phyloP scores from a whole-genome alignment of 2,797 vertebrate genomes.

The Hozukius guyotensis region DNA sequence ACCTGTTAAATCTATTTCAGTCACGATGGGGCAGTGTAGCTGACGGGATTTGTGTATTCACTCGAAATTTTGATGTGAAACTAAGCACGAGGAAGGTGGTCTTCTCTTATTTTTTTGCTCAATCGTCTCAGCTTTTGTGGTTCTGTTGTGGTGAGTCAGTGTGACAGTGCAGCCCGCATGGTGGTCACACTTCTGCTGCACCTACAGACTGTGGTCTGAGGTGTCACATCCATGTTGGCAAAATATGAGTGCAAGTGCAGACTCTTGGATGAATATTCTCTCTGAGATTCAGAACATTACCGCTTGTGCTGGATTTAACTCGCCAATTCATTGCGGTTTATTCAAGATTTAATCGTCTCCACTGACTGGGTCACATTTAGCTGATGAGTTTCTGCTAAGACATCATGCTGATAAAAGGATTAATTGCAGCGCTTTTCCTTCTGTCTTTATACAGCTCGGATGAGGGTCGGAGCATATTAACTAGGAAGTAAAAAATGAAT shows the following conservation, averaged over 20 bases:
- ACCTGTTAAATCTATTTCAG: not conserved
- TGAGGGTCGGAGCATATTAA: constrained; percentile 17
- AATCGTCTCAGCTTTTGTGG: not conserved
- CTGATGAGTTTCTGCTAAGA: constrained; percentile 46
- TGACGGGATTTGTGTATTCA: not conserved
- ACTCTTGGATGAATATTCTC: not conserved
- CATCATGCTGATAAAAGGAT: constrained; percentile 47
- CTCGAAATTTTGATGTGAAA: not conserved
- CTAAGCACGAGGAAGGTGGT: not conserved
- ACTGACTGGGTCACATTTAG: constrained; percentile 12
- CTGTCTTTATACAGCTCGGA: constrained; percentile 1
- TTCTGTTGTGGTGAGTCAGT: not conserved
- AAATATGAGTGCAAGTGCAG: constrained; percentile 15
- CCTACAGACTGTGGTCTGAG: constrained; percentile 9
- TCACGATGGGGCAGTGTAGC: not conserved
- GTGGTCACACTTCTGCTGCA: constrained; percentile 34
- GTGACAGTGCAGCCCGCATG: constrained; percentile 13
- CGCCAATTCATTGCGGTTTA: constrained; percentile 3
- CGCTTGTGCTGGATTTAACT: not conserved
- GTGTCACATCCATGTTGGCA: constrained; percentile 30
- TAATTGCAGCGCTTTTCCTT: constrained; percentile 25
- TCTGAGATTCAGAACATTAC: not conserved
- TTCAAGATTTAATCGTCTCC: constrained; percentile 18
- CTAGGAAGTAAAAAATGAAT: constrained; percentile 3
- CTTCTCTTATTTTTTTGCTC: not conserved